Conservation (phyloP, 1,140 invertebrate species). For the Caenorhabditis remanei region DNA sequence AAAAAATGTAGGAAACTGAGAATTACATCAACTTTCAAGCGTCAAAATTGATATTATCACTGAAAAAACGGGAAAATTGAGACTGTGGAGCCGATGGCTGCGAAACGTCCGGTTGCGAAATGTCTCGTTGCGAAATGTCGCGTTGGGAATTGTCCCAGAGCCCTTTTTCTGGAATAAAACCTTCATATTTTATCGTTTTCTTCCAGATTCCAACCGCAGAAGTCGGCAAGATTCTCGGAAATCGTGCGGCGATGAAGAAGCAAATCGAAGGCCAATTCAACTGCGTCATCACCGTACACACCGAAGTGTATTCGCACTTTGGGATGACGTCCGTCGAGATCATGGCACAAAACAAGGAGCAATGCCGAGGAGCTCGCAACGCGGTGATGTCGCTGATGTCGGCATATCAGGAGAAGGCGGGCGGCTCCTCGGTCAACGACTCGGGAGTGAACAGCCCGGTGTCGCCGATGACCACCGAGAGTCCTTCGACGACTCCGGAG, state of each 20-base stretch:
- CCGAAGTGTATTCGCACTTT: neutral
- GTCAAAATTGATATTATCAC: too few relatives aligned
- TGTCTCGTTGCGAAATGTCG: too few relatives aligned
- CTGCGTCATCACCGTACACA: conserved; percentile 37
- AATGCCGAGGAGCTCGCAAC: conserved; percentile 11
- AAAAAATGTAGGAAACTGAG: too few relatives aligned
- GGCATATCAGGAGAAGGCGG: neutral
- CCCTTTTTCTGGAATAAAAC: too few relatives aligned
- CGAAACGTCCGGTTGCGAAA: too few relatives aligned
- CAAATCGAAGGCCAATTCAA: conserved; percentile 44
- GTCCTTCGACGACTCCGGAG: conserved; percentile 27
- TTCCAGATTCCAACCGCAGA: conserved; percentile 21
- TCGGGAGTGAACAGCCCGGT: conserved; percentile 3
- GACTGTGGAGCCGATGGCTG: too few relatives aligned
- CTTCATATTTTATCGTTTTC: neutral
- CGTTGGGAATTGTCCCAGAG: too few relatives aligned
- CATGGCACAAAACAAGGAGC: conserved; percentile 29
- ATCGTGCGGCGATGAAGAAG: conserved; percentile 39
- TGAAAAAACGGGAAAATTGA: too few relatives aligned
- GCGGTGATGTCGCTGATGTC: neutral
- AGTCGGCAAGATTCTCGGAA: conserved; percentile 30
- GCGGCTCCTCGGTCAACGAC: neutral
- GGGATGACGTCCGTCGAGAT: conserved; percentile 17
- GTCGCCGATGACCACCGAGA: neutral
- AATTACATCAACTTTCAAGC: too few relatives aligned